A percentile compares a stretch with the other conserved stretches of the same genome.
These are phyloP conservation scores for Caenorhabditis inopinata DNA, from an alignment of 1,140 invertebrate species.

Conservation along the genomic window DNA sequence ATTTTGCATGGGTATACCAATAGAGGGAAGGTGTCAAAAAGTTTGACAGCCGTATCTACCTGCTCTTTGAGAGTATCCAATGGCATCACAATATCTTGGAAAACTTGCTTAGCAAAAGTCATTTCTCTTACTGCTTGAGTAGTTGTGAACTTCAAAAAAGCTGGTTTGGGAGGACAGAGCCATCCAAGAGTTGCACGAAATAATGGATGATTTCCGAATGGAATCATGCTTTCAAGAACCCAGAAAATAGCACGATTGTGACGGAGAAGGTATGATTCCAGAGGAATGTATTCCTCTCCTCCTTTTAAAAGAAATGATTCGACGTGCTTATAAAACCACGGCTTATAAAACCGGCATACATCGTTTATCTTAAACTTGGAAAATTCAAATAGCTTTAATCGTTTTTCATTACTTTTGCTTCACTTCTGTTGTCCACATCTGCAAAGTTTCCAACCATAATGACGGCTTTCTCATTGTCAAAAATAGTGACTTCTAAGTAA, in stretches of 20 bases:
- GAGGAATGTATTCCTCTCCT: slow-evolving; percentile 70
- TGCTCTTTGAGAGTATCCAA: slow-evolving; percentile 70
- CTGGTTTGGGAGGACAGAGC: slow-evolving; percentile 81
- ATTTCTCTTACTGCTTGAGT: slow-evolving; percentile 70
- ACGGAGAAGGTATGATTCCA: slow-evolving; percentile 70
- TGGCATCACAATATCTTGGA: slow-evolving; percentile 72
- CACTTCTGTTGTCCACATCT: slow-evolving; percentile 63
- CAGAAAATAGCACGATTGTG: slow-evolving; percentile 72
- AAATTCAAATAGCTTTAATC: not conserved
- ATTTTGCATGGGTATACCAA: slow-evolving; percentile 71
- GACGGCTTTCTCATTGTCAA: slow-evolving; percentile 69
- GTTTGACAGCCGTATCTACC: slow-evolving; percentile 68
- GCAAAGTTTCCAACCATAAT: slow-evolving; percentile 70
- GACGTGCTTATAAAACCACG: slow-evolving; percentile 74
- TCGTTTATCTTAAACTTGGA: slow-evolving; percentile 67
- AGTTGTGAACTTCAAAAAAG: slow-evolving; percentile 76
- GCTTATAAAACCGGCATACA: slow-evolving; percentile 70
- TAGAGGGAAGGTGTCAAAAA: slow-evolving; percentile 71
- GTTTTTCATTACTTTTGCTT: slow-evolving; percentile 48
- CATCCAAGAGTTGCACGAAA: slow-evolving; percentile 78
- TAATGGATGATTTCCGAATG: slow-evolving; percentile 77
- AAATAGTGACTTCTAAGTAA: slow-evolving; percentile 71
- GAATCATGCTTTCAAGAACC: slow-evolving; percentile 77
- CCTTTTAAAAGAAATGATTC: slow-evolving; percentile 69
- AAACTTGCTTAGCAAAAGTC: slow-evolving; percentile 71